Percentiles rank a stretch among this genome's conserved stretches.
These are phyloP conservation scores for Tapirus terrestris DNA, from an alignment of 2,113 vertebrate genomes.

Conservation along the genomic window DNA sequence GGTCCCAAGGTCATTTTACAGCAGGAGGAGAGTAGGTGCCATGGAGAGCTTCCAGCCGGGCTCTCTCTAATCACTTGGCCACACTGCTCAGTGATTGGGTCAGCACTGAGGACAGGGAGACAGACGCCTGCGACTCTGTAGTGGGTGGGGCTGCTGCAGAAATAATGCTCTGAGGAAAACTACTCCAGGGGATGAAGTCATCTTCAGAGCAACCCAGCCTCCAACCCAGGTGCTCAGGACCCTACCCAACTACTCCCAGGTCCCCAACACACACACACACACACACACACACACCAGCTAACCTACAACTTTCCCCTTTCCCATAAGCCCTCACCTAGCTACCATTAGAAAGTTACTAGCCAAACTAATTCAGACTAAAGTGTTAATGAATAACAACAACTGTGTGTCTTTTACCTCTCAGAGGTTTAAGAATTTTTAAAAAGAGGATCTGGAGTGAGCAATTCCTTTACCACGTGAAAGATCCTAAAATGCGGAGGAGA, in stretches of 20 bases:
- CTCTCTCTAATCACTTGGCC: background rate
- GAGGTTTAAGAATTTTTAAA: background rate
- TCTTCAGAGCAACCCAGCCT: background rate
- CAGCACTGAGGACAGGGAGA: background rate
- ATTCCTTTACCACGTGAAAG: background rate
- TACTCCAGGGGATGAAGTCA: background rate
- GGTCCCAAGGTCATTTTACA: constrained; percentile 2
- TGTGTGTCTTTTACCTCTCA: background rate
- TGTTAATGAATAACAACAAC: background rate
- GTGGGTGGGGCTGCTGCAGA: background rate
- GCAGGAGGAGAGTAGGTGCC: background rate
- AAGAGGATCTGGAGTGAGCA: background rate
- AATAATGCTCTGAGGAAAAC: background rate
- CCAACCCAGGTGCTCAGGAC: background rate
- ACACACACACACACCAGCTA: background rate
- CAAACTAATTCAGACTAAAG: background rate
- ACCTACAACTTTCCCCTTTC: background rate
- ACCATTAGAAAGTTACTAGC: background rate
- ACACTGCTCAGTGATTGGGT: background rate
- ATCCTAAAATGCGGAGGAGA: background rate
- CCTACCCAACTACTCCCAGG: background rate
- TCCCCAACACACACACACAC: background rate
- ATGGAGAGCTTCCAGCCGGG: background rate
- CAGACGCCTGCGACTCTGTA: background rate
- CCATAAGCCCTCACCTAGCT: background rate